phyloP scores from a whole-genome alignment of 2,888 invertebrate species.

The Athalia circularis region DNA sequence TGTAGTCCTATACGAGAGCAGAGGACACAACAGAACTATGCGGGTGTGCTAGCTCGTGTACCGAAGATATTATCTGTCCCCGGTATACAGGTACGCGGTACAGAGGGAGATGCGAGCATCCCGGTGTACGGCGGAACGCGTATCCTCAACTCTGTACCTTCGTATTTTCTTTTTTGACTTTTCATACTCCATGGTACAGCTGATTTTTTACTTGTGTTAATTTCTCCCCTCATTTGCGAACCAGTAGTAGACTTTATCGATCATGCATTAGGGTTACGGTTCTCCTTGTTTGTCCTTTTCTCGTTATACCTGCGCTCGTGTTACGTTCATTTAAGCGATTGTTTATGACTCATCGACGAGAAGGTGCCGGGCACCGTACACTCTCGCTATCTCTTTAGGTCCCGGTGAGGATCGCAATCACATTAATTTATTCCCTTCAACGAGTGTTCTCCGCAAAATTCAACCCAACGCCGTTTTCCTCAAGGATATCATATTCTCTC shows the following conservation, averaged over 20 bases:
- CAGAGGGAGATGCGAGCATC: slow-evolving; percentile 39
- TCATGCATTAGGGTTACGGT: slow-evolving; percentile 6
- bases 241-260: slow-evolving; percentile 29
- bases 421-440: slow-evolving; percentile 17
- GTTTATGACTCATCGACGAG: neutral
- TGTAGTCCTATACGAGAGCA: slow-evolving; percentile 33
- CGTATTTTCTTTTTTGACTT: neutral
- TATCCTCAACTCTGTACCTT: slow-evolving; percentile 26
- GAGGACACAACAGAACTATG: slow-evolving; percentile 54
- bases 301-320: slow-evolving; percentile 13
- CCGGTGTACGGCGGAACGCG: slow-evolving; percentile 13
- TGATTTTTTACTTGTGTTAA: slow-evolving; percentile 20
- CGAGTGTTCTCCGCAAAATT: neutral
- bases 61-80: slow-evolving; percentile 58
- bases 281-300: slow-evolving; percentile 11
- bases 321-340: slow-evolving; percentile 33
- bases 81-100: slow-evolving; percentile 47
- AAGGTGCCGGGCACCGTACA: neutral
- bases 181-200: slow-evolving; percentile 17
- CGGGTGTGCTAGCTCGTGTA: slow-evolving; percentile 56
- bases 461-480: neutral
- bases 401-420: neutral
- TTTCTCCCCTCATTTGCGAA: slow-evolving; percentile 21
- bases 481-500: neutral
- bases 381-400: slow-evolving; percentile 23